Evolutionary conservation across 2,797 vertebrate genomes (phyloP).

Genomic region (Tangara arthus): DNA sequence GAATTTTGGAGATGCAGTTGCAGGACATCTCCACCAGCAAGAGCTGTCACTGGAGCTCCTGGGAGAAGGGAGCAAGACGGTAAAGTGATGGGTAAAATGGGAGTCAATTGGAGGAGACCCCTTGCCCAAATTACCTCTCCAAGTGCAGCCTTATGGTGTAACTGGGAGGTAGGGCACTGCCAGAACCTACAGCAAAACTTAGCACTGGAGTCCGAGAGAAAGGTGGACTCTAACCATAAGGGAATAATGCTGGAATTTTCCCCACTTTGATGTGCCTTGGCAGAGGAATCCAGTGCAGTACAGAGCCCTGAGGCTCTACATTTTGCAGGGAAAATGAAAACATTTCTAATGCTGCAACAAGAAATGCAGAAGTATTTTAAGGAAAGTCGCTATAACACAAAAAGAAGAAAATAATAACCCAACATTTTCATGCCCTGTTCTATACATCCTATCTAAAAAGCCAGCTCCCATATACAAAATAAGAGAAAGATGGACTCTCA

Average conservation of each 20-base stretch:
- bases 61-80: not conserved
- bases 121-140: not conserved
- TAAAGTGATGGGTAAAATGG: not conserved
- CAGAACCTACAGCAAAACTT: not conserved
- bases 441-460: not conserved
- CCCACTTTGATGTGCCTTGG: not conserved
- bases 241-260: not conserved
- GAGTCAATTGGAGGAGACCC: not conserved
- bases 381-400: not conserved
- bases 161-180: not conserved
- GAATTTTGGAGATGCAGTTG: not conserved
- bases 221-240: not conserved
- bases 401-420: not conserved
- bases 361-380: not conserved
- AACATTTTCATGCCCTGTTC: not conserved
- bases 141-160: not conserved
- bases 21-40: not conserved
- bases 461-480: not conserved
- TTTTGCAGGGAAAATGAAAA: not conserved
- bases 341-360: not conserved
- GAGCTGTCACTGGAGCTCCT: not conserved
- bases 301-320: not conserved
- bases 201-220: not conserved
- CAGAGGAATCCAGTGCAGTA: not conserved
- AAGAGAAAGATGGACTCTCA: not conserved